phyloP scores from a whole-genome alignment of 2,113 vertebrate genomes.

The Labeo rohita region DNA sequence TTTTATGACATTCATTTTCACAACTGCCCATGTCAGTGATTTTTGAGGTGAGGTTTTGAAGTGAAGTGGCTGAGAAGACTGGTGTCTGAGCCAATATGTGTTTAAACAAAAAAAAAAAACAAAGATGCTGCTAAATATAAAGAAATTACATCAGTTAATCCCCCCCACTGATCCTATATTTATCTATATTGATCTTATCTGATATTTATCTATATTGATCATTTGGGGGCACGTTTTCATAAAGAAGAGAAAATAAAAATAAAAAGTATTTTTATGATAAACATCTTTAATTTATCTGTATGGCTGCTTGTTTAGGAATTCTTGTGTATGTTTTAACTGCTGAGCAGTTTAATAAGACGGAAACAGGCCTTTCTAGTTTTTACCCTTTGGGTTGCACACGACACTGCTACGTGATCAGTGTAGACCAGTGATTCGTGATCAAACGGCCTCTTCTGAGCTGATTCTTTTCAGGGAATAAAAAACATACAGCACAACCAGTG shows the following conservation, averaged over 20 bases:
- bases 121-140: not conserved
- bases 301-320: not conserved
- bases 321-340: not conserved
- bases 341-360: not conserved
- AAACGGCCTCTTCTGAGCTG: not conserved
- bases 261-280: not conserved
- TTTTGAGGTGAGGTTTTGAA: not conserved
- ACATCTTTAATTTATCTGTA: not conserved
- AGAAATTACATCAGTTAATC: not conserved
- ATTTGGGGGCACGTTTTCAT: not conserved
- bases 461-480: no score
- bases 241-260: not conserved
- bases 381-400: not conserved
- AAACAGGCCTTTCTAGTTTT: not conserved
- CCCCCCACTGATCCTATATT: not conserved
- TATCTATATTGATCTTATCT: not conserved
- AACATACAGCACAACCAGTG: no score
- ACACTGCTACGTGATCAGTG: not conserved
- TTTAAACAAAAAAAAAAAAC: not conserved
- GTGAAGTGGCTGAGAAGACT: no score
- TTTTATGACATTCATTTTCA: not conserved
- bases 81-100: not conserved
- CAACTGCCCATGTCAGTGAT: not conserved
- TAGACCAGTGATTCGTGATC: not conserved
- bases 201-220: no score